Base-by-base conservation (phyloP, 53 echinoderm and acorn worm genomes). In the Glandiceps talaboti region DNA sequence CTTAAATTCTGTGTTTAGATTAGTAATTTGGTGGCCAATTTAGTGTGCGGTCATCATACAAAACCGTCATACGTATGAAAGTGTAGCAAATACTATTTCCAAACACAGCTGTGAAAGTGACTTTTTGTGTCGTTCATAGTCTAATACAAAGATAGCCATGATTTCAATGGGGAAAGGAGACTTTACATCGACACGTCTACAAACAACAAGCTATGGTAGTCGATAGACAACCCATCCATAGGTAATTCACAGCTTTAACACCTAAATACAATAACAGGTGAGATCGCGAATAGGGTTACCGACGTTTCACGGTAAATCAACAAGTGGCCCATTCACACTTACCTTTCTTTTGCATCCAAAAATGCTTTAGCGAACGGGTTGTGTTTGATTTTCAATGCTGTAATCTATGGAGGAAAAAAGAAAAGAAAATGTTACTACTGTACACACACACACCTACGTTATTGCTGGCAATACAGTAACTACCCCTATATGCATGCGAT, bases 301-400 rank as follows among this genome's bases (percentile, higher is more conserved):
- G n/a, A n/a, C n/a, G n/a, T n/a, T n/a, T n/a, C n/a, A n/a, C n/a
- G n/a, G n/a, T n/a, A n/a, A n/a, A n/a, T n/a, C n/a, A n/a, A n/a
- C 64, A 33, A 78, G 26, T 73, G 74, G 33, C 26, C 45, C 14
- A 76, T 0, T 33, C 74, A 31, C 64, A 88, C 93, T 89, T 83
- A 93, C 97, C 90, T 92, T 89, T 97, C 93, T 87, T 93, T 97
- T 32, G 85, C 90, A 85, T 97, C 97, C 72, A 93, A 83, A 73
- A 97, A 97, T 14, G 97, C 97, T 74, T 97, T 97, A 14, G 97
- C 97, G 75, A 97, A 97, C 1, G 97, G 97, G 74, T 97, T 97
- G 87, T 84, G 91, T 76, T 97, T 97, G 73, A 97, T 97, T 77
- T 97, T 97, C 26, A 97, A 86, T 74, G 92, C 92, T 6, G 97